Conservation (phyloP, 2,888 invertebrate species). For the Sturmia bella region DNA sequence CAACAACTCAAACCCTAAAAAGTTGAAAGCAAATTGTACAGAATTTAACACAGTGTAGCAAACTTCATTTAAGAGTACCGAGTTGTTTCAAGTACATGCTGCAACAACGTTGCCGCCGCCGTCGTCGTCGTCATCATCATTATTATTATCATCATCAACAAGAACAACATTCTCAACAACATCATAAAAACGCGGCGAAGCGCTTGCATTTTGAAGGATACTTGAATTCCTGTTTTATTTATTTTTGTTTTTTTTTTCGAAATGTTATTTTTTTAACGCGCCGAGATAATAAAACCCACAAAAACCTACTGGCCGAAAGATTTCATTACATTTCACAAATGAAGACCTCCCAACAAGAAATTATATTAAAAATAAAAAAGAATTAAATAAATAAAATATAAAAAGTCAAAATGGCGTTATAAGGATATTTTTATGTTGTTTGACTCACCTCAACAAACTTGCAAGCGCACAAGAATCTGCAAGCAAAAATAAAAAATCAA, state of each 20-base stretch:
- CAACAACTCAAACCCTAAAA: slow-evolving; percentile 39
- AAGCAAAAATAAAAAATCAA: not conserved
- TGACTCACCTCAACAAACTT: slow-evolving; percentile 44
- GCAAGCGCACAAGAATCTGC: slow-evolving; percentile 3
- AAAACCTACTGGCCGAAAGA: slow-evolving; percentile 54
- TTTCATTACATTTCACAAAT: slow-evolving; percentile 29
- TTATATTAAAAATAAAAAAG: slow-evolving; percentile 16
- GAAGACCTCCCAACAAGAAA: slow-evolving; percentile 46
- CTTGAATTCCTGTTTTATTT: slow-evolving; percentile 57
- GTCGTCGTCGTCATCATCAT: slow-evolving; percentile 11
- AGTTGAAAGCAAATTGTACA: slow-evolving; percentile 44
- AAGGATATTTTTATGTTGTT: slow-evolving; percentile 51
- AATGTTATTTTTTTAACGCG: slow-evolving; percentile 62
- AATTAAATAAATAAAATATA: slow-evolving; percentile 23
- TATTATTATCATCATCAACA: slow-evolving; percentile 26
- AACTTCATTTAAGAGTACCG: slow-evolving; percentile 69
- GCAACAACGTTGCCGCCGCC: slow-evolving; percentile 45
- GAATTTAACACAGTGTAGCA: slow-evolving; percentile 63
- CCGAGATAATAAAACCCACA: slow-evolving; percentile 63
- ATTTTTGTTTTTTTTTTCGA: slow-evolving; percentile 20
- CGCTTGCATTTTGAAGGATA: slow-evolving; percentile 67
- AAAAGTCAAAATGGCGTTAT: slow-evolving; percentile 66
- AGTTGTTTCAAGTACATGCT: slow-evolving; percentile 56
- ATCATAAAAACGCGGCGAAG: slow-evolving; percentile 68
- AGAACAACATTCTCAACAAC: slow-evolving; percentile 48